phyloP scores from a whole-genome alignment of 2,888 invertebrate species.

The Parelbella ahira region DNA sequence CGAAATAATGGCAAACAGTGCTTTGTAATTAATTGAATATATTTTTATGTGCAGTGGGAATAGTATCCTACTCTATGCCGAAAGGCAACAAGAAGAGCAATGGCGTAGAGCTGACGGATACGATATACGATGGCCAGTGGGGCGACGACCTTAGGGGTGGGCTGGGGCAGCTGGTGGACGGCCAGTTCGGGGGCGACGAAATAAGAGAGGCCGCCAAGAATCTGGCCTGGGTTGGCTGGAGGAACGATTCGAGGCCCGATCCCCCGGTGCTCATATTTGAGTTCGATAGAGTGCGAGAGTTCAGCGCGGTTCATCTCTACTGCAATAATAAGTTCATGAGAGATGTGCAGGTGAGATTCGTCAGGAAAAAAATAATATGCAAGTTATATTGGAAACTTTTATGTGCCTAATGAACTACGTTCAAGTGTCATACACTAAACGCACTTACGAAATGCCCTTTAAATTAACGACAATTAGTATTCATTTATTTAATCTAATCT shows the following conservation, averaged over 20 bases:
- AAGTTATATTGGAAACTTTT: no score
- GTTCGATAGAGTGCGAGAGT: conserved; percentile 93
- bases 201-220: conserved; percentile 80
- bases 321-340: conserved; percentile 92
- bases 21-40: no score
- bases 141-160: conserved; percentile 87
- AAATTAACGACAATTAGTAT: no score
- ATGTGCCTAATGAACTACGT: no score
- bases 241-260: conserved; percentile 84
- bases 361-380: no score
- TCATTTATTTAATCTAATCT: no score
- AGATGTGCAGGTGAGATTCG: conserved; percentile 85
- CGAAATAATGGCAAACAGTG: no score
- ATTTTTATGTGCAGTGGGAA: conserved; percentile 82
- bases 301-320: conserved; percentile 89
- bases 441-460: no score
- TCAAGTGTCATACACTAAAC: no score
- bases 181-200: conserved; percentile 86
- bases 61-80: conserved; percentile 92
- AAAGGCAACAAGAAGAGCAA: conserved; percentile 91
- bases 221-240: conserved; percentile 95
- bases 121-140: conserved; percentile 92
- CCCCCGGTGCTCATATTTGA: conserved; percentile 87
- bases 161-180: conserved; percentile 92
- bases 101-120: conserved; percentile 90